Evolutionary conservation across 2,797 vertebrate species (phyloP), one percentile per base, ranked within the genome.

Genomic region (Gymnothorax javanicus): DNA sequence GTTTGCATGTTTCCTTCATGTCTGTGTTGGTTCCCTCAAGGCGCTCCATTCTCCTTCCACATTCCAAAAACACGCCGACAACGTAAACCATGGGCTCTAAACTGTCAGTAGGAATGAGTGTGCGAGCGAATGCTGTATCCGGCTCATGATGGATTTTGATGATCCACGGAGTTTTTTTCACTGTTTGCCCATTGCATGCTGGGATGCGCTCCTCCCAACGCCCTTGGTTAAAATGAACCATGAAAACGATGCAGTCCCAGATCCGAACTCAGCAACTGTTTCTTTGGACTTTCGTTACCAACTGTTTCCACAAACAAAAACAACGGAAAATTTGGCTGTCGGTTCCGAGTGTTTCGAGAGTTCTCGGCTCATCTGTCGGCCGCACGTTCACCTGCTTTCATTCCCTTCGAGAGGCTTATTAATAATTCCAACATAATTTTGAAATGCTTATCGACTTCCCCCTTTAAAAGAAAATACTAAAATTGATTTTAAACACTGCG

Each of bases 361-460:
- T 54, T 27, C 73, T 77, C 50, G 17, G 50, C 73, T 12, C 4
- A 2, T 1, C 73, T 52, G 20, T 50, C 1, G 15, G 4, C 17
- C 1, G 9, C 50, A 79, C 17, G 9, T 79, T 79, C 50, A 17
- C 15, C 50, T 23, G 50, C 6, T 79, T 79, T 25, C n/a, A n/a
- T 23, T 54, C 33, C 33, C 33, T 79, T 50, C n/a, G 50, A 79
- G 54, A 2, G 7, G 17, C 1, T 79, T 79, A 79, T 79, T 54
- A 50, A 79, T 7, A 79, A 54, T 79, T 79, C 50, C 54, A 52
- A 50, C 54, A 54, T 79, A 54, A 79, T 79, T 79, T 79, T 79
- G 50, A 79, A n/a, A 54, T 12, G 25, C 25, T 54, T 79, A 54
- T 79, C n/a, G 27, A 56, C 75, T 23, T 54, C 12, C 33, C 33